Evolutionary conservation across 2,113 vertebrate genomes (phyloP), one percentile per base, ranked within the genome.

Genomic region (Bungarus multicinctus): DNA sequence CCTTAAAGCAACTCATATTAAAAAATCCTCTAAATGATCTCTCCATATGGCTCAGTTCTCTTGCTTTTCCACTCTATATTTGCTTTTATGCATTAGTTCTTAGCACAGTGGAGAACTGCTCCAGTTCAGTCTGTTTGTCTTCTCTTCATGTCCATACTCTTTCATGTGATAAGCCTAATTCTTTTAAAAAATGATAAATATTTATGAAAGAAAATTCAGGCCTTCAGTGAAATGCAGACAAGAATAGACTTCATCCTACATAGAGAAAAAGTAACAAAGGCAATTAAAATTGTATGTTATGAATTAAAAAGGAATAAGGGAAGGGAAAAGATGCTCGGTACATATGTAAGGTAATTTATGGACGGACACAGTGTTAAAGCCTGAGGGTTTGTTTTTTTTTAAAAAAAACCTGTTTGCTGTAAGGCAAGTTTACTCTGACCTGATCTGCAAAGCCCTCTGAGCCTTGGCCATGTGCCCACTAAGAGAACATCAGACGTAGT

Each of bases 401-500:
- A 69, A 45, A 74, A 30, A 39, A 64, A 74, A 25, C 91, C 27
- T 94, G 95, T 96, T 96, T 95, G 94, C 97, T 94, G 97, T 34
- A 95, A 97, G 97, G 97, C 95, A 96, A 95, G 96, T 97, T 92
- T 57, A 97, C 97, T 98, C 97, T 98, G 97, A 96, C 97, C 95
- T 69, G 74, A 93, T 91, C 95, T 94, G 95, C 91, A 94, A 95
- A 96, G 93, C 85, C 92, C 90, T 92, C 94, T 94, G 88, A n/a
- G 95, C 97, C 96, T 97, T 93, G 96, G 97, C 97, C 95, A 92
- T 0, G 0, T 95, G 97, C 97, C 97, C 95, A 0, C 54, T n/a
- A 74, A 97, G 94, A 57, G 85, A 92, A 91, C 43, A 53, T 47
- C 91, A n/a, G n/a, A n/a, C n/a, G 94, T 0, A 22, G 93, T 94